These are phyloP conservation scores for Malachius bipustulatus DNA, from an alignment of 2,888 invertebrate genomes.

Conservation along the genomic window DNA sequence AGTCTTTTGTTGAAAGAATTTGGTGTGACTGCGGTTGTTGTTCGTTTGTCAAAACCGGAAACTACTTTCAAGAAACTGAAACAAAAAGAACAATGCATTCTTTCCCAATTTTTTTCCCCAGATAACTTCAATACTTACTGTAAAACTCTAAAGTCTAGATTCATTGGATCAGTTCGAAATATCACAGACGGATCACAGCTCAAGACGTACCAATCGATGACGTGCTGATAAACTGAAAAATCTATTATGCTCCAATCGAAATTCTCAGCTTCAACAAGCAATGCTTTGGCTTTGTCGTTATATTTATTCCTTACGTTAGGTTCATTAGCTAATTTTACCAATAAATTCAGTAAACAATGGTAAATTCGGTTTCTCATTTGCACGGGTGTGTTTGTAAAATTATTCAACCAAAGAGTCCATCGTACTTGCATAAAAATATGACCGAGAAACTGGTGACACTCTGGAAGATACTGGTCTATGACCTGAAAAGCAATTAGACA, in stretches of 20 bases:
- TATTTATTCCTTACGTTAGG: slow-evolving; percentile 50
- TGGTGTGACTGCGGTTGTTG: slow-evolving; percentile 32
- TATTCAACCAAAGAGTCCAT: slow-evolving; percentile 52
- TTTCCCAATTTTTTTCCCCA: too few species aligned
- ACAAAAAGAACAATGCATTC: too few species aligned
- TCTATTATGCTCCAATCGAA: slow-evolving; percentile 57
- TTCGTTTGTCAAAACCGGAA: slow-evolving; percentile 43
- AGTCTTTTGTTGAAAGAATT: slow-evolving; percentile 41
- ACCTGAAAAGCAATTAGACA: slow-evolving; percentile 32
- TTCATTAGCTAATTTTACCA: slow-evolving; percentile 61
- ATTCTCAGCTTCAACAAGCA: slow-evolving; percentile 47
- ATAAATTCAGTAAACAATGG: slow-evolving; percentile 51
- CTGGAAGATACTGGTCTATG: slow-evolving; percentile 53
- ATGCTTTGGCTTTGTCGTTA: slow-evolving; percentile 33
- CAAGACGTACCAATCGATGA: slow-evolving; percentile 64
- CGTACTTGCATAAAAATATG: slow-evolving; percentile 55
- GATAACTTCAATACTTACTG: slow-evolving; percentile 41
- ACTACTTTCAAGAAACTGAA: slow-evolving; percentile 47
- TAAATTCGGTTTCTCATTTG: slow-evolving; percentile 40
- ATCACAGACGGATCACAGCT: slow-evolving; percentile 59
- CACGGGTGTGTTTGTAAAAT: slow-evolving; percentile 35
- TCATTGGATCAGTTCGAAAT: slow-evolving; percentile 41
- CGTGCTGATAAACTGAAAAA: slow-evolving; percentile 47
- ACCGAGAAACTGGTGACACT: slow-evolving; percentile 59
- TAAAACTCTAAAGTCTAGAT: slow-evolving; percentile 47